Conservation (phyloP, 2,797 vertebrate genomes). For the Ctenosaura bakeri region DNA sequence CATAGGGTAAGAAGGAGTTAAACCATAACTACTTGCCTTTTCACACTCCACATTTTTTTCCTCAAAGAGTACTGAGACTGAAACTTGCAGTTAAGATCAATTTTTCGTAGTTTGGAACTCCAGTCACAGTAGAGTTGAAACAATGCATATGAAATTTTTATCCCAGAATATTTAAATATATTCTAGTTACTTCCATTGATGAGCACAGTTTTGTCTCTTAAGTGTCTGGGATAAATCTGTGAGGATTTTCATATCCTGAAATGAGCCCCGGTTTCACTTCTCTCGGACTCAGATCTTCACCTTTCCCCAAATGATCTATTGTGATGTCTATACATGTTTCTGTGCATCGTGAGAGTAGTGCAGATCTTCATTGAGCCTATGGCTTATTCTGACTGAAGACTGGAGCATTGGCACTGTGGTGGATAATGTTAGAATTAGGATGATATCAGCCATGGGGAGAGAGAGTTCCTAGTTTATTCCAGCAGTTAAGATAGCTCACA, state of each 20-base stretch:
- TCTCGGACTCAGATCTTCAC: background rate
- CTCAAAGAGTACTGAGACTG: conserved; percentile 1
- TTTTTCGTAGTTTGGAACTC: conserved; percentile 34
- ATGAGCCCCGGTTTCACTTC: background rate
- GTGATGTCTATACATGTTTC: background rate
- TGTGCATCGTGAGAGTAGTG: too few species aligned
- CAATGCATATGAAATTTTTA: background rate
- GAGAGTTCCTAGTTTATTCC: too few species aligned
- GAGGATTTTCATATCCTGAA: background rate
- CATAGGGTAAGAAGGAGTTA: conserved; percentile 18
- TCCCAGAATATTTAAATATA: background rate
- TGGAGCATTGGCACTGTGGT: too few species aligned
- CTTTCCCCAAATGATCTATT: background rate
- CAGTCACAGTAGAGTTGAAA: conserved; percentile 7
- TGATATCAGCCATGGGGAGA: too few species aligned
- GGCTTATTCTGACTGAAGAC: too few species aligned
- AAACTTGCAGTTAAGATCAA: conserved; percentile 26
- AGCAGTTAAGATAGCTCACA: too few species aligned
- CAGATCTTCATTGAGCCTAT: too few species aligned
- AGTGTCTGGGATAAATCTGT: background rate
- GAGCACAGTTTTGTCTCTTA: too few species aligned
- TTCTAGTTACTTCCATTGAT: background rate
- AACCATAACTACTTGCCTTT: background rate
- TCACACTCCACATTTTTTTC: conserved; percentile 46
- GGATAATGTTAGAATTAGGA: too few species aligned